Evolutionary conservation across 1,140 invertebrate species (phyloP), one percentile per base, ranked within the genome.

Genomic region (Papilio glaucus): DNA sequence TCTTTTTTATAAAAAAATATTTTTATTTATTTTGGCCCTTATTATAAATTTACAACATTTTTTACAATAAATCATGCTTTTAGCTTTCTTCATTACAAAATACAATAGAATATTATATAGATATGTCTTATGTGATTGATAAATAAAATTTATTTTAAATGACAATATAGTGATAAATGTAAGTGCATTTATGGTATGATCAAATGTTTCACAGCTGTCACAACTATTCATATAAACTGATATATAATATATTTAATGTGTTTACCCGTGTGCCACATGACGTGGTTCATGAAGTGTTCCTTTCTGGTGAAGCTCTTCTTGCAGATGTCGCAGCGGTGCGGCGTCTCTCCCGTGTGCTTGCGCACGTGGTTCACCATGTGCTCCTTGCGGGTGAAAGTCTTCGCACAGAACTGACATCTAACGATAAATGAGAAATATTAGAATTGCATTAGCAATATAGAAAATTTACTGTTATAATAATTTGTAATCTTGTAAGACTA

Each of bases 261-360:
- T 83, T 72, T 84, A 93, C 92, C 94, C 62, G 94, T 94, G 69
- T 94, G 94, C 89, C 93, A 94, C 91, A 94, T 93, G 72, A 98
- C 96, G 92, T 98, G 97, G 93, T 98, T 97, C 91, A 97, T 97
- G 85, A 98, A 95, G 93, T 98, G 97, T 94, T 98, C 97, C 92
- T 98, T 98, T 74, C 97, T 94, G 45, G 97, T 98, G 91, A 98
- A 98, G 71, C 96, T 96, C 86, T 97, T 97, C 75, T 95, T 95
- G 91, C 96, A 97, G 75, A 95, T 95, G 69, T 94, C 94, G 89
- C 96, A 97, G 79, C 95, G 95, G 85, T 96, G 95, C 57, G 95
- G 95, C 29, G 95, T 96, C 87, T 98, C 97, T 45, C 97, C 95
- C 77, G 96, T 97, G 89, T 97, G 97, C 89, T 97, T 97, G 53